These are phyloP conservation scores for Hydropsyche betteni DNA, from an alignment of 2,888 invertebrate genomes.

Conservation along the genomic window DNA sequence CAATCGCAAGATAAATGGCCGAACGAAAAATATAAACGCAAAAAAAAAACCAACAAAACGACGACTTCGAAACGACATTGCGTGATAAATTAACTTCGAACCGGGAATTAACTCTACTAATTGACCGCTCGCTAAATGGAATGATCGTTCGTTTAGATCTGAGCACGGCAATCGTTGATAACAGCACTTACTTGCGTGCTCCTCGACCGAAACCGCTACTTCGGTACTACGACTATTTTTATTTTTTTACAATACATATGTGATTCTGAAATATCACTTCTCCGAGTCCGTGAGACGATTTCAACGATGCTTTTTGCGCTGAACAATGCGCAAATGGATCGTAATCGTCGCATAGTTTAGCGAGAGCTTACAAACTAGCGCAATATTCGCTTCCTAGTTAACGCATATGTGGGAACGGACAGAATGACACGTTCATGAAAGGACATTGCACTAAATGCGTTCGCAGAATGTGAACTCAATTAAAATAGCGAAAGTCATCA, in stretches of 20 bases:
- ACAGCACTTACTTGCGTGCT: conserved; percentile 23
- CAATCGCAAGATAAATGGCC: no score
- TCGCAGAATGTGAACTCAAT: conserved; percentile 22
- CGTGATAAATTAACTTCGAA: conserved; percentile 42
- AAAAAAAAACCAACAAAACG: no score
- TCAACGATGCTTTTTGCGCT: no score
- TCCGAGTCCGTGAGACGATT: no score
- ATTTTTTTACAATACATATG: no score
- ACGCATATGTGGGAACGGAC: conserved; percentile 24
- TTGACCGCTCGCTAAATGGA: conserved; percentile 40
- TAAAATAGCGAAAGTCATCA: conserved; percentile 20
- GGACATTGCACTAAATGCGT: conserved; percentile 1
- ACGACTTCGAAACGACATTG: conserved; percentile 23
- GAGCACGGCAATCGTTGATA: conserved; percentile 38
- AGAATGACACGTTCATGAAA: conserved; percentile 8
- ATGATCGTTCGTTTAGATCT: conserved; percentile 43
- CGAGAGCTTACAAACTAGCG: not conserved
- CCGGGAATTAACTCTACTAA: conserved; percentile 42
- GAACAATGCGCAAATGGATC: no score
- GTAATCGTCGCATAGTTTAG: conserved; percentile 5
- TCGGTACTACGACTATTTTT: no score
- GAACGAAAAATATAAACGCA: no score
- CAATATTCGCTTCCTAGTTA: conserved; percentile 24
- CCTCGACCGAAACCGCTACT: not conserved
- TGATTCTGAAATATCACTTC: no score